Conservation (phyloP, 2,113 vertebrate species). For the Sphaerodactylus townsendi region DNA sequence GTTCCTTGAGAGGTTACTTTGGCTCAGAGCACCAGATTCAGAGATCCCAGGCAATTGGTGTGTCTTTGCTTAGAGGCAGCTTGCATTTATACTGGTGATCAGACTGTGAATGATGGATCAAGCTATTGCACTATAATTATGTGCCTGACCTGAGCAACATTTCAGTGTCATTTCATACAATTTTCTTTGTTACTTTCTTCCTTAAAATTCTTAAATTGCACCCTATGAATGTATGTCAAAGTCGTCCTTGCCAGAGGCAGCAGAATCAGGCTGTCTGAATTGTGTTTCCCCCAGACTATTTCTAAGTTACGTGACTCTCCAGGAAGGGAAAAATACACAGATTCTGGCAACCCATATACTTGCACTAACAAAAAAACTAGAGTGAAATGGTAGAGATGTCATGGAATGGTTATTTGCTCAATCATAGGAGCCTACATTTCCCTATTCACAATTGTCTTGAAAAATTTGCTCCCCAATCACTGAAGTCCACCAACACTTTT, state of each 20-base stretch:
- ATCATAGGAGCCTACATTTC: neutral
- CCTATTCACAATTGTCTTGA: neutral
- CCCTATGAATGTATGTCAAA: neutral
- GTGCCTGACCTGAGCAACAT: neutral
- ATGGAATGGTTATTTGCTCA: neutral
- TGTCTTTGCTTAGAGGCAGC: constrained; percentile 1
- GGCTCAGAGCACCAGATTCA: neutral
- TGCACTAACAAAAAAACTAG: neutral
- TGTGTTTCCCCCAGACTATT: neutral
- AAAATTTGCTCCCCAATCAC: neutral
- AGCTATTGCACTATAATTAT: constrained; percentile 59
- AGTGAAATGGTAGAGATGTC: neutral
- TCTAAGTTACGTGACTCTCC: constrained; percentile 7
- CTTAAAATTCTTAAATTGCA: constrained; percentile 38
- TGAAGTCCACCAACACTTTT: accelerated
- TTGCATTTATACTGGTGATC: neutral
- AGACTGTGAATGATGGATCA: neutral
- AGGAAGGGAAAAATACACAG: neutral
- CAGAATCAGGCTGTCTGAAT: constrained; percentile 1
- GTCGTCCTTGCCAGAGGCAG: neutral
- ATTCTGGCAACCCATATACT: neutral
- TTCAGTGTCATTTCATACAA: accelerated
- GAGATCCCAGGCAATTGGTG: neutral
- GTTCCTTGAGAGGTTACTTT: constrained; percentile 19
- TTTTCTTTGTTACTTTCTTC: neutral